Percentiles rank a stretch among this genome's conserved stretches.
phyloP scores from a whole-genome alignment of 2,888 invertebrate genomes.

The Mimumesa dahlbomi region DNA sequence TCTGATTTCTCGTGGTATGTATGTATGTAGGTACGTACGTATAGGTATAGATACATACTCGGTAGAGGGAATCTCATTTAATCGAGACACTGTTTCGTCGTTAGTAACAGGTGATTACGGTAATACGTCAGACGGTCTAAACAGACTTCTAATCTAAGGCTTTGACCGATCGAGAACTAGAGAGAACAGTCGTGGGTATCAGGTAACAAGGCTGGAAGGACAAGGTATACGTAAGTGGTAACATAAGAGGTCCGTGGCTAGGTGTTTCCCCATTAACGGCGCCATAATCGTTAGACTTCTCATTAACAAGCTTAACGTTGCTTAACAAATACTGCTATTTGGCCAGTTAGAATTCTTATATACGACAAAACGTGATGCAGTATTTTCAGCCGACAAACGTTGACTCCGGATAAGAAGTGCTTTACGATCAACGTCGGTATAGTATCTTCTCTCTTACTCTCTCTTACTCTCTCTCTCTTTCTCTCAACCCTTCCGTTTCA shows the following conservation, averaged over 20 bases:
- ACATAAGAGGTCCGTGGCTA: slow-evolving; percentile 5
- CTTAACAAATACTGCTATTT: slow-evolving; percentile 24
- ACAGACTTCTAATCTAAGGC: slow-evolving; percentile 30
- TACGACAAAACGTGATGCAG: slow-evolving; percentile 19
- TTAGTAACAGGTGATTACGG: slow-evolving; percentile 1
- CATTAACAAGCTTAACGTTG: slow-evolving; percentile 41
- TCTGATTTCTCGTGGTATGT: no score
- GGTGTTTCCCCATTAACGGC: slow-evolving; percentile 38
- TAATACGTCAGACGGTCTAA: not conserved
- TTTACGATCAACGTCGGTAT: slow-evolving; percentile 44
- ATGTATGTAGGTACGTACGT: no score
- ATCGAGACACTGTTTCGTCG: not conserved
- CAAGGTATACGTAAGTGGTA: slow-evolving; percentile 8
- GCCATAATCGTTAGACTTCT: slow-evolving; percentile 33
- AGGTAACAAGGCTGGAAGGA: slow-evolving; percentile 5
- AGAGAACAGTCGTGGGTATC: not conserved
- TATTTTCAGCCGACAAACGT: slow-evolving; percentile 8
- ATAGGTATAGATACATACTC: no score
- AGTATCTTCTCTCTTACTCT: slow-evolving; percentile 14
- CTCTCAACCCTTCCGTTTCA: slow-evolving; percentile 1
- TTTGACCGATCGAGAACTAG: slow-evolving; percentile 24
- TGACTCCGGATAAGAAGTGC: slow-evolving; percentile 44
- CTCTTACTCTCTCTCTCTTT: not conserved
- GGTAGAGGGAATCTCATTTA: not conserved
- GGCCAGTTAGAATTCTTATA: slow-evolving; percentile 9